Percentiles rank a stretch among this genome's conserved stretches.
Evolutionary conservation across 2,113 vertebrate genomes (phyloP).

Genomic region (Oenanthe oenanthe): DNA sequence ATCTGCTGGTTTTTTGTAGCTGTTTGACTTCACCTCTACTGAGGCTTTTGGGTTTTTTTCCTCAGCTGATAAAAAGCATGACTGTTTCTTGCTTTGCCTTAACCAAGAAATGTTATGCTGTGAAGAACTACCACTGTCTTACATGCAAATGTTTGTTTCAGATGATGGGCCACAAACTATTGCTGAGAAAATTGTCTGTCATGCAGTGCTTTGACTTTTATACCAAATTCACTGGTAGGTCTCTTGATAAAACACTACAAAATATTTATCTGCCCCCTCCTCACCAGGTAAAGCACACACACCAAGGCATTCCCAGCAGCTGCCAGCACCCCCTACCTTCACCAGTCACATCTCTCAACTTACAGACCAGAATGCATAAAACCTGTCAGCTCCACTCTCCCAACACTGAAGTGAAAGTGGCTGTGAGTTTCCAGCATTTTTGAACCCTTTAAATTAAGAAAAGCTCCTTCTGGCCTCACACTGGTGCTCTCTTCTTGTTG

Average conservation of each 20-base stretch:
- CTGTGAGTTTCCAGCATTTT: neutral
- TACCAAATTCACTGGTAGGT: neutral
- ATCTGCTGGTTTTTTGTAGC: neutral
- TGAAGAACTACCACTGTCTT: neutral
- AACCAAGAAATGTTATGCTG: neutral
- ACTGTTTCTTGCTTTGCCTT: neutral
- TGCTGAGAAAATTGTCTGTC: neutral
- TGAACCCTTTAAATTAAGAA: neutral
- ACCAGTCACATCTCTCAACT: neutral
- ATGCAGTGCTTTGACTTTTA: neutral
- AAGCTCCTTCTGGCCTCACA: neutral
- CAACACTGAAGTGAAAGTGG: neutral
- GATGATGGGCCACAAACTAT: neutral
- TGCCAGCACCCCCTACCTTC: neutral
- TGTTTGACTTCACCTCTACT: neutral
- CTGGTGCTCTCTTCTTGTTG: neutral
- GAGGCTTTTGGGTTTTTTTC: fast-evolving
- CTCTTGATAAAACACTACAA: neutral
- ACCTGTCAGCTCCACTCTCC: neutral
- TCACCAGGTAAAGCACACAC: neutral
- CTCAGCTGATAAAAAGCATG: neutral
- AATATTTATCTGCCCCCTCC: neutral
- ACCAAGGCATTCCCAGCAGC: neutral
- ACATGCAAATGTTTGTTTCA: neutral
- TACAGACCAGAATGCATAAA: neutral